These are phyloP conservation scores for Daphoenositta chrysoptera DNA, from an alignment of 2,113 vertebrate genomes.

Conservation along the genomic window DNA sequence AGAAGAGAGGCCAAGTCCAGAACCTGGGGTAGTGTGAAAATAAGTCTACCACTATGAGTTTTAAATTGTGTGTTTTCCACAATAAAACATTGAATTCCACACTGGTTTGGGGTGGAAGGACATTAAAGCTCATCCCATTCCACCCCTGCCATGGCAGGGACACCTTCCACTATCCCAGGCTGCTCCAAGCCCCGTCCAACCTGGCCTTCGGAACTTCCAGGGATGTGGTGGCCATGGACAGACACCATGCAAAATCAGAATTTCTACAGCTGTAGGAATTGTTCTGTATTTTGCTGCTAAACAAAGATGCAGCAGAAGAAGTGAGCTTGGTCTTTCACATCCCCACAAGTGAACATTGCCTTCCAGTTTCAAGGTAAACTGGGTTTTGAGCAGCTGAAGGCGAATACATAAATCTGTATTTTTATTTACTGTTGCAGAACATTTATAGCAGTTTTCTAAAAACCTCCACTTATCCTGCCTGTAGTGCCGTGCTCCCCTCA, in stretches of 20 bases:
- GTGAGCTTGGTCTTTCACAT: neutral
- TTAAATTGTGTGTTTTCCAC: rapidly evolving
- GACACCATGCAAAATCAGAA: neutral
- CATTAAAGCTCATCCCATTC: neutral
- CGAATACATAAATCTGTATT: neutral
- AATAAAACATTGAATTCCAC: neutral
- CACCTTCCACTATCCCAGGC: neutral
- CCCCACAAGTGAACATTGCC: neutral
- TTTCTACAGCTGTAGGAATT: neutral
- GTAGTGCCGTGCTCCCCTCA: neutral
- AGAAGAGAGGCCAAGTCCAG: neutral
- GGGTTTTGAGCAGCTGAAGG: neutral
- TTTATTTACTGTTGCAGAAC: neutral
- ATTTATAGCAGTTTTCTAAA: neutral
- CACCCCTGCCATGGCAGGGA: neutral
- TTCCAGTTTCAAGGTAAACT: neutral
- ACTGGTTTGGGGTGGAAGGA: neutral
- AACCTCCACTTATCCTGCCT: neutral
- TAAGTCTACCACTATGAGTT: neutral
- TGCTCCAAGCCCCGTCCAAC: neutral
- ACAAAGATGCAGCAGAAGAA: neutral
- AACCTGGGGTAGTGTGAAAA: neutral
- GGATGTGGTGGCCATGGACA: neutral
- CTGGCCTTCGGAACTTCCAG: neutral
- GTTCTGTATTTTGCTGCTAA: neutral